Percentiles rank a stretch among this genome's conserved stretches.
Conservation (phyloP, 2,888 invertebrate genomes). For the Leptinotarsa tumamoca region DNA sequence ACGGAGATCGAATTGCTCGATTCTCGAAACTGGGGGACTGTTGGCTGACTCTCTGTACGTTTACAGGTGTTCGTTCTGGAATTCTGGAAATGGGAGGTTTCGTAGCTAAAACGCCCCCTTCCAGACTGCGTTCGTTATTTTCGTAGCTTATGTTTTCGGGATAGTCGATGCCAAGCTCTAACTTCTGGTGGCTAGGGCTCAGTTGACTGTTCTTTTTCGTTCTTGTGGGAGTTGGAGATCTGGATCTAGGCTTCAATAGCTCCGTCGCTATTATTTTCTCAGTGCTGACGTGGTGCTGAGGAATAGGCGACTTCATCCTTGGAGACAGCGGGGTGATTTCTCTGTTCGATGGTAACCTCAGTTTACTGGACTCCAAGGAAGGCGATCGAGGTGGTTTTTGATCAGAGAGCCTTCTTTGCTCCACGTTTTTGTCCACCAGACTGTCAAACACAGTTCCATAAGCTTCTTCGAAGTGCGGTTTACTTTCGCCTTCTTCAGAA, state of each 20-base stretch:
- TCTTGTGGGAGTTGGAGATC: slow-evolving; percentile 50
- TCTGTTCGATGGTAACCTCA: slow-evolving; percentile 62
- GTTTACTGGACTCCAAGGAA: slow-evolving; percentile 60
- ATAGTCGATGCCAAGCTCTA: slow-evolving; percentile 58
- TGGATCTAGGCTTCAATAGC: slow-evolving; percentile 55
- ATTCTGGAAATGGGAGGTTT: slow-evolving; percentile 51
- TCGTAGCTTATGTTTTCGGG: slow-evolving; percentile 50
- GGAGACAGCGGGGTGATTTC: slow-evolving; percentile 62
- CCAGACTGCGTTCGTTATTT: slow-evolving; percentile 12
- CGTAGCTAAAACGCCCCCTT: slow-evolving; percentile 28
- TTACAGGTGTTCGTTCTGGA: slow-evolving; percentile 22
- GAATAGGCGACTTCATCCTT: slow-evolving; percentile 63
- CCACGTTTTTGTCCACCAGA: slow-evolving; percentile 44
- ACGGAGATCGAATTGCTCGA: slow-evolving; percentile 48
- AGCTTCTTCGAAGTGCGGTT: slow-evolving; percentile 53
- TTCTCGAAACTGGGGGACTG: slow-evolving; percentile 26
- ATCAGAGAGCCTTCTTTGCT: slow-evolving; percentile 19
- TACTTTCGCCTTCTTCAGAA: slow-evolving; percentile 35
- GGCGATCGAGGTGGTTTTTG: slow-evolving; percentile 56
- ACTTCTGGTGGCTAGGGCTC: slow-evolving; percentile 55
- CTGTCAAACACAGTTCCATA: slow-evolving; percentile 63
- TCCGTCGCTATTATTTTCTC: slow-evolving; percentile 65
- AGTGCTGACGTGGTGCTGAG: slow-evolving; percentile 60
- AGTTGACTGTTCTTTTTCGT: slow-evolving; percentile 35
- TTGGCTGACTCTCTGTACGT: slow-evolving; percentile 22